Base-by-base conservation (phyloP, 2,888 invertebrate genomes). In the Mythimna impura region DNA sequence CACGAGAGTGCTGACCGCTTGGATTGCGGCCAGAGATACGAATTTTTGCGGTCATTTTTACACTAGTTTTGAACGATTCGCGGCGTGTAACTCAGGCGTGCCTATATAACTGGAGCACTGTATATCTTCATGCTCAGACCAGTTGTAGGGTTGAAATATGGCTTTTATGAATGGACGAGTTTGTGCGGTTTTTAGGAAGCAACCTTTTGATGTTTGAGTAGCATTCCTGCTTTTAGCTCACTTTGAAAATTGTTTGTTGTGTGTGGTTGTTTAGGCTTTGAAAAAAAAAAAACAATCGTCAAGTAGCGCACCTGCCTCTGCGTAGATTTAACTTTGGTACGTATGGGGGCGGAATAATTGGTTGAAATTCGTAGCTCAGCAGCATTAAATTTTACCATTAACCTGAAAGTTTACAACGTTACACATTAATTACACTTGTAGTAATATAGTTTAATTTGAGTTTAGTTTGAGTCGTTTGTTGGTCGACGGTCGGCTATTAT, bases 21-120 rank as follows among this genome's bases (percentile, higher is more conserved):
- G 92, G 92, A 88, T 74, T 74, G 63, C 20, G 36, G 89, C 92
- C 92, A 92, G 85, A 84, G 82, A 88, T 87, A 86, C 76, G 86
- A 88, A 73, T 87, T 85, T 87, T 86, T 86, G 84, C 82, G 77
- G 82, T 78, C 87, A 87, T 89, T 91, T 91, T 87, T 87, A 85
- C 80, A 85, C 78, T 88, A 89, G 74, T 89, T 91, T 90, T 86
- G 84, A 89, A 88, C 88, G 86, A 85, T 87, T 86, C 87, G 78
- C 70, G 78, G 80, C 80, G 74, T 82, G 83, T 81, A 82, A 83
- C 82, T 82, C 81, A 80, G 73, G 80, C 75, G 71, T 69, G 78
- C 68, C 79, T 80, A 83, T 76, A 75, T 78, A 83, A 79, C 76
- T 77, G 76, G 73, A 83, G 72, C 65, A 72, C 73, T 78, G 74